Conservation (phyloP, 2,888 invertebrate genomes). For the Idaea straminata region DNA sequence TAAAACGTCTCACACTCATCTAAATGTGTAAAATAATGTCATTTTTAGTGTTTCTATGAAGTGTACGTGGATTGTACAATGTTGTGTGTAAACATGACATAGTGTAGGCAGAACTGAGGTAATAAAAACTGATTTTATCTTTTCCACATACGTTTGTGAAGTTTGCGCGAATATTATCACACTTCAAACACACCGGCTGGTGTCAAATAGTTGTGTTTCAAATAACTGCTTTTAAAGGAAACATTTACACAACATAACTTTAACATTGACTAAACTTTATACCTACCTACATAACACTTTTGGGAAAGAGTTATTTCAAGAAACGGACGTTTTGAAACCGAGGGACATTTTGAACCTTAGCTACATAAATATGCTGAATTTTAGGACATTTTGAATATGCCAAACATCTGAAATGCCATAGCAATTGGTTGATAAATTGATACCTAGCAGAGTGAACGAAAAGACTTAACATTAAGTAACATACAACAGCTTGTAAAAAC, state of each 20-base stretch:
- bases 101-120: slow-evolving; percentile 7
- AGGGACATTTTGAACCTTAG: too few species aligned
- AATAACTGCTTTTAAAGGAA: slow-evolving; percentile 9
- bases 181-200: slow-evolving; percentile 13
- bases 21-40: slow-evolving; percentile 25
- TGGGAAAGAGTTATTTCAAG: too few species aligned
- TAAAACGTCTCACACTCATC: not conserved
- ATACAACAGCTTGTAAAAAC: too few species aligned
- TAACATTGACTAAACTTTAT: not conserved
- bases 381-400: too few species aligned
- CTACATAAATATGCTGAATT: too few species aligned
- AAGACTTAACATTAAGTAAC: too few species aligned
- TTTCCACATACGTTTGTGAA: slow-evolving; percentile 20
- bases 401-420: too few species aligned
- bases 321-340: too few species aligned
- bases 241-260: slow-evolving; percentile 6
- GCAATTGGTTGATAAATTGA: too few species aligned
- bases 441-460: too few species aligned
- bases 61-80: slow-evolving; percentile 7
- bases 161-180: slow-evolving; percentile 12
- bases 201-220: not conserved
- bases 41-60: slow-evolving; percentile 14
- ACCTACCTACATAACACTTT: too few species aligned
- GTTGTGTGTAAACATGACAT: not conserved
- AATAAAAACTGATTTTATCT: slow-evolving; percentile 12